Percentiles rank a stretch among this genome's conserved stretches.
Conservation (phyloP, 2,888 invertebrate species). For the Netelia fuscicornis region DNA sequence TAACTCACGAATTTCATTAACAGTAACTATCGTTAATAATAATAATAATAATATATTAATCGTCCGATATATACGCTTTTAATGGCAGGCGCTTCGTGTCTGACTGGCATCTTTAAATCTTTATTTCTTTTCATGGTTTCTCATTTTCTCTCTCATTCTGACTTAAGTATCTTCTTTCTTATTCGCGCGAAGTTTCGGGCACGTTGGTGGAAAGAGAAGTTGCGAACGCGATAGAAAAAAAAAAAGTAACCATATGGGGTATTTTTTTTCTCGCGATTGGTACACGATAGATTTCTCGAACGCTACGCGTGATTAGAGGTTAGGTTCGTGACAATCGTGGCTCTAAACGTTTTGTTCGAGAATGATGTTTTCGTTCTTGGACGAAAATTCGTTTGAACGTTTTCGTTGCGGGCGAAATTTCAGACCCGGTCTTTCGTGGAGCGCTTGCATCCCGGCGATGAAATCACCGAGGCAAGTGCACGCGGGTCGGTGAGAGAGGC, state of each 20-base stretch:
- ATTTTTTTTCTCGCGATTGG: background rate
- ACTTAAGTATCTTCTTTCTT: conserved; percentile 6
- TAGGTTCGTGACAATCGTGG: no score
- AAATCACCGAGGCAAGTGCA: conserved; percentile 55
- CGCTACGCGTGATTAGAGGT: background rate
- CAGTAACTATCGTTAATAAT: conserved; percentile 52
- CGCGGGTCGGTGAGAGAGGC: background rate
- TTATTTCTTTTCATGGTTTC: conserved; percentile 20
- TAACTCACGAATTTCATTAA: conserved; percentile 48
- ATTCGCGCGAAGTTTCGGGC: conserved; percentile 8
- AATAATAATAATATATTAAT: conserved; percentile 70
- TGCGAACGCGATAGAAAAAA: background rate
- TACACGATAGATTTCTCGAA: background rate
- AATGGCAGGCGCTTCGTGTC: conserved; percentile 74
- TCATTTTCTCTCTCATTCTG: conserved; percentile 29
- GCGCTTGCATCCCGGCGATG: conserved; percentile 23
- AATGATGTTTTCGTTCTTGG: no score
- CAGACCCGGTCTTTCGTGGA: background rate
- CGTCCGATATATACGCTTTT: conserved; percentile 72
- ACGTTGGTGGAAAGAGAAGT: conserved; percentile 32
- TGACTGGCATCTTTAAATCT: conserved; percentile 68
- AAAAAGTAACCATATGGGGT: background rate
- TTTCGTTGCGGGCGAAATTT: background rate
- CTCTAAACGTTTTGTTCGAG: no score
- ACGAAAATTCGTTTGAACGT: background rate